A percentile compares a stretch with the other conserved stretches of the same genome.
phyloP scores from a whole-genome alignment of 2,888 invertebrate genomes.

The Apotomis capreana region DNA sequence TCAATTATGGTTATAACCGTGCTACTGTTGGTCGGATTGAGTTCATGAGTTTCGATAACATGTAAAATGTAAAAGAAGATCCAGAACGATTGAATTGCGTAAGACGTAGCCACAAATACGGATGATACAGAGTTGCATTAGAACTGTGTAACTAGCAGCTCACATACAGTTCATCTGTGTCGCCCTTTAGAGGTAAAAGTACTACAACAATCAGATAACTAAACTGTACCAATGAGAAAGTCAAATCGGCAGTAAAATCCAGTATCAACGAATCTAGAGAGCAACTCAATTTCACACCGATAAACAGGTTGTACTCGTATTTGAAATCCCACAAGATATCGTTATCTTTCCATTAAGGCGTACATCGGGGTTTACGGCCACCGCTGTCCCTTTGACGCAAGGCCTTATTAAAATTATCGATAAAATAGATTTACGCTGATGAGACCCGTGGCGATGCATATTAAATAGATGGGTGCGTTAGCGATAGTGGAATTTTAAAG shows the following conservation, averaged over 20 bases:
- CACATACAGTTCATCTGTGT: too few relatives aligned
- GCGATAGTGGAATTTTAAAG: slow-evolving; percentile 30
- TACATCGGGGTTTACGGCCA: slow-evolving; percentile 54
- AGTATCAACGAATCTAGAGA: slow-evolving; percentile 15
- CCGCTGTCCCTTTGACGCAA: slow-evolving; percentile 54
- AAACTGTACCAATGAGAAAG: slow-evolving; percentile 24
- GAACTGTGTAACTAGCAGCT: too few relatives aligned
- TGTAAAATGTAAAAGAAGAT: too few relatives aligned
- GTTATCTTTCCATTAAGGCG: slow-evolving; percentile 59
- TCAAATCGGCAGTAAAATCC: slow-evolving; percentile 5
- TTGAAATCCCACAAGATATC: slow-evolving; percentile 47
- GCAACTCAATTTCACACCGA: slow-evolving; percentile 29
- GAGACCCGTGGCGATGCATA: slow-evolving; percentile 63
- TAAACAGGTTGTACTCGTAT: slow-evolving; percentile 29
- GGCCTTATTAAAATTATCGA: slow-evolving; percentile 60
- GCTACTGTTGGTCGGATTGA: too few relatives aligned
- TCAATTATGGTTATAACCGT: too few relatives aligned
- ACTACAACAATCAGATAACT: too few relatives aligned
- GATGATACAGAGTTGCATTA: too few relatives aligned
- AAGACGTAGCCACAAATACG: too few relatives aligned
- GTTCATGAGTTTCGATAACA: too few relatives aligned
- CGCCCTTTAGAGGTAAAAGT: too few relatives aligned
- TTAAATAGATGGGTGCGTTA: slow-evolving; percentile 51
- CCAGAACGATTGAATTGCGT: too few relatives aligned
- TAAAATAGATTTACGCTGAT: slow-evolving; percentile 66